Base-by-base conservation (phyloP, 2,113 vertebrate species). In the Stictonetta naevosa region DNA sequence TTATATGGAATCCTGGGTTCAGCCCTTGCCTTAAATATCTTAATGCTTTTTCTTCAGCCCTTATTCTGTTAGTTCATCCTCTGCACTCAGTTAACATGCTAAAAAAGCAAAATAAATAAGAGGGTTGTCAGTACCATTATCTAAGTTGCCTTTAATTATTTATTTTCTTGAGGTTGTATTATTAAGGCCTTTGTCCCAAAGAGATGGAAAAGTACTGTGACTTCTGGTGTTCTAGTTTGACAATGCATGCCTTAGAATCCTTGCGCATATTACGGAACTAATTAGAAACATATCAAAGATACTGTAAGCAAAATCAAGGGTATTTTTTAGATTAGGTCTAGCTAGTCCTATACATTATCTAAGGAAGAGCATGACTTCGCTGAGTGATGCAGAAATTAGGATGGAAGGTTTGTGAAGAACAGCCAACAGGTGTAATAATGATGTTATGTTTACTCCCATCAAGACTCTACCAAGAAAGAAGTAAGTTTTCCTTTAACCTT, bases 1-100 rank as follows among this genome's bases (percentile, higher is more conserved):
- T 95, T 95, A n/a, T 84, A 31, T 89, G 77, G 66, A 86, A 86
- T 75, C 77, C n/a, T 72, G 68, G 86, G 31, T 92, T 92, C 60
- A 86, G 46, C 46, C 33, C 1, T 1, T 86, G 76, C 68, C 69
- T 94, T 81, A 88, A 94, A 92, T 90, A 75, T 38, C 46, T 52
- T 28, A 66, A 34, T 75, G 77, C 73, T 64, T 0, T 81, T 90
- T 95, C 73, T 92, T 91, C 69, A 75, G 56, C 34, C 52, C 18
- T 68, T 92, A n/a, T 83, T 83, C 68, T 88, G 12, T 67, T 81
- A 69, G 50, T 60, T 92, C 25, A 38, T 78, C 86, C 40, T 26
- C 56, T 76, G 50, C 36, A 13, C 17, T 81, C 64, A 40, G 20
- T 67, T 83, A 86, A 34, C 13, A 4, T 38, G 6, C 10, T 91